Percentiles rank a stretch among this genome's conserved stretches.
Evolutionary conservation across 2,888 invertebrate species (phyloP).

Genomic region (Pimpla rufipes): DNA sequence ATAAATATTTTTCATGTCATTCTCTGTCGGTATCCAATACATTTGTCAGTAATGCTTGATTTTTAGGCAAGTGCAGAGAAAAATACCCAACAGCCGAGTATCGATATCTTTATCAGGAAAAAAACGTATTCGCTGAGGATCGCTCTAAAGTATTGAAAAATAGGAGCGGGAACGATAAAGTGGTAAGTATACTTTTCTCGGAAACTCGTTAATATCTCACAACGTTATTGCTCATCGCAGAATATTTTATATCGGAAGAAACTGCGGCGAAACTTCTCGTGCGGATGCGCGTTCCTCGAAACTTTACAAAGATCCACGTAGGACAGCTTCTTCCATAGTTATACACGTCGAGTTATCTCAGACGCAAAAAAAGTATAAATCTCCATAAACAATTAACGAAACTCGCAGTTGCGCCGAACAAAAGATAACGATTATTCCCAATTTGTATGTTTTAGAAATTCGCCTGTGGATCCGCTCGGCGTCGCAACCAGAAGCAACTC

Average conservation of each 20-base stretch:
- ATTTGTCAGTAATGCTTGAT: background rate
- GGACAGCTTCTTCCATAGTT: conserved; percentile 3
- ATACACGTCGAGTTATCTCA: background rate
- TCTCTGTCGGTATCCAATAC: background rate
- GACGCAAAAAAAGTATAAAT: conserved; percentile 39
- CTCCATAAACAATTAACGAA: background rate
- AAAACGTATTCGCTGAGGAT: background rate
- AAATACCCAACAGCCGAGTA: conserved; percentile 2
- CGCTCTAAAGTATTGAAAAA: background rate
- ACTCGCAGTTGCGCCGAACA: background rate
- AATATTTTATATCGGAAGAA: background rate
- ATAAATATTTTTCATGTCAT: conserved; percentile 77
- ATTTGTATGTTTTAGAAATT: conserved; percentile 74
- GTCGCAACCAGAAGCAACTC: conserved; percentile 50
- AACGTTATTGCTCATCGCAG: background rate
- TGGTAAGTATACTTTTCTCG: conserved; percentile 42
- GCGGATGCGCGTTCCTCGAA: background rate
- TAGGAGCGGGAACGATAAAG: background rate
- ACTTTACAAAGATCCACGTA: background rate
- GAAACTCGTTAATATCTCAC: background rate
- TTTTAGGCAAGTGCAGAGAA: conserved; percentile 37
- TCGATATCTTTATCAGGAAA: background rate
- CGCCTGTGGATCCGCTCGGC: conserved; percentile 64
- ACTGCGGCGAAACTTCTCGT: background rate
- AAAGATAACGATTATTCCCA: conserved; percentile 28